phyloP scores from a whole-genome alignment of 2,888 invertebrate genomes.

The Mystacides longicornis region DNA sequence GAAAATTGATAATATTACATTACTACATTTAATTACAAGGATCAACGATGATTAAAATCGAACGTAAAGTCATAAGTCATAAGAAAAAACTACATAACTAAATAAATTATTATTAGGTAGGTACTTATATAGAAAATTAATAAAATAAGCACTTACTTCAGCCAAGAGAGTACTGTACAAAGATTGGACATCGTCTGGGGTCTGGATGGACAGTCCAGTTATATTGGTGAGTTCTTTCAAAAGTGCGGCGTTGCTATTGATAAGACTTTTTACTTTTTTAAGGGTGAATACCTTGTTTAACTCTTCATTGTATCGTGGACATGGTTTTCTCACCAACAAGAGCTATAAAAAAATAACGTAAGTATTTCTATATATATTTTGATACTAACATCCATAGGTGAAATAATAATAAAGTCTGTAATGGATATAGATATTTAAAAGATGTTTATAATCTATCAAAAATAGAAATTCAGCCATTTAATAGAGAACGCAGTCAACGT shows the following conservation, averaged over 20 bases:
- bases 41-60: no score
- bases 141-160: constrained; percentile 41
- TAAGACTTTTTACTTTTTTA: constrained; percentile 41
- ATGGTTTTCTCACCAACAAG: constrained; percentile 54
- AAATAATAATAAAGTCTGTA: neutral
- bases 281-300: constrained; percentile 41
- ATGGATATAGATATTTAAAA: neutral
- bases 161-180: constrained; percentile 58
- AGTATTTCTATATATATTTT: no score
- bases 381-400: no score
- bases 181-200: constrained; percentile 57
- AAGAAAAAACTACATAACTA: neutral
- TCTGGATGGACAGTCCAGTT: constrained; percentile 49
- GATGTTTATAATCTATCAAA: no score
- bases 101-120: no score
- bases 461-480: no score
- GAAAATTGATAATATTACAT: no score
- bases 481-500: no score
- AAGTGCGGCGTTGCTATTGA: constrained; percentile 42
- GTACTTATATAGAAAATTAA: no score
- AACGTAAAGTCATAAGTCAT: neutral
- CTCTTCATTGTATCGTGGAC: constrained; percentile 55
- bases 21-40: no score
- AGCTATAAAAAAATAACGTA: constrained; percentile 38
- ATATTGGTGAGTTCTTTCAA: constrained; percentile 45